Evolutionary conservation across 2,888 invertebrate species (phyloP).

Genomic region (Atrina japonica): DNA sequence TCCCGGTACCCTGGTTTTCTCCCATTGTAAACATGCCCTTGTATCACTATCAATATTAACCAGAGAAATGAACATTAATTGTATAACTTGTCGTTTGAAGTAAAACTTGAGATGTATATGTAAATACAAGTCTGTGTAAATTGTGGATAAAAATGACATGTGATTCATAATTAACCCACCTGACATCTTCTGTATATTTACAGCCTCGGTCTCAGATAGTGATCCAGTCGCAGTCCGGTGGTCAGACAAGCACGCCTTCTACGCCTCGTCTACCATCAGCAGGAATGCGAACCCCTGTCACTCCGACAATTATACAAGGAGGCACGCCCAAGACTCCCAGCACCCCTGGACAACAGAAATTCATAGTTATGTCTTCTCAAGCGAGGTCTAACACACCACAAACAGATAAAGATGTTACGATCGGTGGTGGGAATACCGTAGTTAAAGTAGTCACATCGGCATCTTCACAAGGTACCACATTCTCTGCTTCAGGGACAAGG

Average conservation of each 20-base stretch:
- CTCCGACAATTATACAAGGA: slow-evolving; percentile 48
- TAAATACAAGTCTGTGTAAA: too few relatives aligned
- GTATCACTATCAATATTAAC: too few relatives aligned
- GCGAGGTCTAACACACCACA: slow-evolving; percentile 49
- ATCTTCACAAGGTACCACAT: slow-evolving; percentile 33
- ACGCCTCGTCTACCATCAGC: slow-evolving; percentile 39
- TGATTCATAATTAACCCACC: slow-evolving; percentile 13
- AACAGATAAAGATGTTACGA: slow-evolving; percentile 28
- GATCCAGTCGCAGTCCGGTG: slow-evolving; percentile 65
- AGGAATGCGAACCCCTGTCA: slow-evolving; percentile 52
- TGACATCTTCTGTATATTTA: slow-evolving; percentile 39
- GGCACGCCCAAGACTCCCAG: slow-evolving; percentile 49
- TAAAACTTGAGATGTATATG: too few relatives aligned
- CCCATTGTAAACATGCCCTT: too few relatives aligned
- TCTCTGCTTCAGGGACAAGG: slow-evolving; percentile 38
- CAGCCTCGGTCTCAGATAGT: slow-evolving; percentile 66
- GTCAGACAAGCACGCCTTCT: slow-evolving; percentile 50
- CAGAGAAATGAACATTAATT: too few relatives aligned
- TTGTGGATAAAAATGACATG: not conserved
- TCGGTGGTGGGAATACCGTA: slow-evolving; percentile 52
- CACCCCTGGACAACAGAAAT: slow-evolving; percentile 70
- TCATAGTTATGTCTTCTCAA: slow-evolving; percentile 74
- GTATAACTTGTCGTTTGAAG: too few relatives aligned
- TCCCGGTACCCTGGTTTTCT: too few relatives aligned
- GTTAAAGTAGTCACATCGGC: slow-evolving; percentile 65